A percentile compares a stretch with the other conserved stretches of the same genome.
Conservation (phyloP, 1,140 invertebrate species). For the Phymastichus coffea region DNA sequence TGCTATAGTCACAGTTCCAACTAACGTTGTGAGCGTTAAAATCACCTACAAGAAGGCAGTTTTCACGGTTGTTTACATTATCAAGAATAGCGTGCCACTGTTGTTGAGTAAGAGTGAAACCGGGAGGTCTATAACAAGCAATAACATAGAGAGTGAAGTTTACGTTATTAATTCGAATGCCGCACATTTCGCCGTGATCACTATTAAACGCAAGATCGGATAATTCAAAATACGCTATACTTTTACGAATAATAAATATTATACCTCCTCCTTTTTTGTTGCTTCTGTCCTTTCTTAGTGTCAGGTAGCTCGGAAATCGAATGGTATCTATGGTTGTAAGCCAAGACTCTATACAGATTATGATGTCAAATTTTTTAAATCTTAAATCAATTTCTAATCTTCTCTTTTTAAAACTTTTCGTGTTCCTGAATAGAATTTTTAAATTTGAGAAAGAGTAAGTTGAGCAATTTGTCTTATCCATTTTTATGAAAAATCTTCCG, state of each 20-base stretch:
- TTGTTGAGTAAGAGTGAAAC: background rate
- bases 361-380: constrained; percentile 7
- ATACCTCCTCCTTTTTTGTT: too few relatives aligned
- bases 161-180: constrained; percentile 8
- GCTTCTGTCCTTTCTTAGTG: too few relatives aligned
- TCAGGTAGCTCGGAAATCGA: too few relatives aligned
- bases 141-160: background rate
- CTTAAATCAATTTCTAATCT: background rate
- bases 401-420: too few relatives aligned
- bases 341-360: too few relatives aligned
- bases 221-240: constrained; percentile 1
- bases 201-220: background rate
- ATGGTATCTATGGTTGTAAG: too few relatives aligned
- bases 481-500: too few relatives aligned
- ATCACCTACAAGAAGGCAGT: background rate
- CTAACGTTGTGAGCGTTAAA: background rate
- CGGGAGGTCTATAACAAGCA: background rate
- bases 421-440: constrained; percentile 1
- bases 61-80: background rate
- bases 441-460: too few relatives aligned
- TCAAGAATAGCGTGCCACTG: background rate
- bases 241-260: too few relatives aligned
- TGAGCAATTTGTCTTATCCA: too few relatives aligned
- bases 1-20: background rate
- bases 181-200: constrained; percentile 13